Base-by-base conservation (phyloP, 2,797 vertebrate genomes). In the Peromyscus aztecus region DNA sequence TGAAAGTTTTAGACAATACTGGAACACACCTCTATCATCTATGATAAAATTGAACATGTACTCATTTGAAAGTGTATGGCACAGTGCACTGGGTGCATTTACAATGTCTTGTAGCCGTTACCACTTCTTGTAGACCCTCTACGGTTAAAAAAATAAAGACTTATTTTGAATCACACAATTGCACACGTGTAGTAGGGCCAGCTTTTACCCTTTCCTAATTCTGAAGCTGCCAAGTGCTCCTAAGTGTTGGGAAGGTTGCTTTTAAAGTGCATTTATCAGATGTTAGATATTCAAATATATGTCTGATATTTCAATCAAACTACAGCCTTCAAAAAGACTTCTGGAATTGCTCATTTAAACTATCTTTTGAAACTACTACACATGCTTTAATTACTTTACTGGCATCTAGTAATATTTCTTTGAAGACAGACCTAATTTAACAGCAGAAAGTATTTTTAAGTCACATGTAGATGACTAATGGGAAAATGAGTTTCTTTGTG, bases 171-270 rank as follows among this genome's bases (percentile, higher is more conserved):
- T 85, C 31, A 52, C 14, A 65, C 9, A 65, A 49, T 40, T 75
- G 24, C 17, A 37, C 55, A 73, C 4, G 24, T 88, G 4, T 7
- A 59, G 16, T 13, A 7, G 63, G 31, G 23, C 40, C 55, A 14
- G 4, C 67, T 61, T 76, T 92, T 61, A 81, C 7, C 40, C 10
- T 23, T 94, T 78, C 19, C 1, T 77, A 37, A 52, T 91, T 93
- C n/a, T 87, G 21, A 80, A 89, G 86, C 67, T 89, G 65, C 88
- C 73, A 76, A 67, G n/a, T 90, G 16, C 24, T 84, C 23, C 87
- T 69, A 43, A 37, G 59, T 97, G 40, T 17, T 49, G 49, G 24
- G n/a, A 71, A 92, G 63, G 37, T 14, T 89, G 4, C 34, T 29
- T 84, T 92, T 89, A 40, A 75, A 73, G 24, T 77, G 52, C 69